A percentile compares a stretch with the other conserved stretches of the same genome.
Conservation (phyloP, 1,140 invertebrate genomes). For the Eupeodes corollae region DNA sequence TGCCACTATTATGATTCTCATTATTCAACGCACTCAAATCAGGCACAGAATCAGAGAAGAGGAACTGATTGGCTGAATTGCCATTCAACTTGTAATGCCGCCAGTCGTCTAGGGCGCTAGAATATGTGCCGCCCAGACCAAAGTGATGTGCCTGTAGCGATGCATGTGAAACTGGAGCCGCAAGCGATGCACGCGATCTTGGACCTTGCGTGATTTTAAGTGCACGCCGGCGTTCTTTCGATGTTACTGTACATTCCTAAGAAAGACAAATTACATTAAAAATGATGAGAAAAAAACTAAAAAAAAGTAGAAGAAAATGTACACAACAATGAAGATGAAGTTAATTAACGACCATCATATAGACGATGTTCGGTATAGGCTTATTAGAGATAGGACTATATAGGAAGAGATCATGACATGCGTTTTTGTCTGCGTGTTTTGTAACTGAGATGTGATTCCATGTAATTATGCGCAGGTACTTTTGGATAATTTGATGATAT, state of each 20-base stretch:
- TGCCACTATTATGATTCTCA: constrained; percentile 31
- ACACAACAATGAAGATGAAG: background rate
- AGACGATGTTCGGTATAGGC: no score
- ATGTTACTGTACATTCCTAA: constrained; percentile 47
- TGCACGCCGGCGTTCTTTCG: constrained; percentile 46
- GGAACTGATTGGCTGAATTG: constrained; percentile 30
- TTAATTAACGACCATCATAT: background rate
- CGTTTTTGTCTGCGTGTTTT: no score
- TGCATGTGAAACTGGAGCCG: constrained; percentile 33
- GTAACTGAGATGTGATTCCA: no score
- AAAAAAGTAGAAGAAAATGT: background rate
- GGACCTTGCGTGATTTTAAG: constrained; percentile 42
- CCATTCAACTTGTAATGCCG: constrained; percentile 29
- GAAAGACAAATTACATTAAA: background rate
- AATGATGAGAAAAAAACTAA: background rate
- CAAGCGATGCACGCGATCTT: constrained; percentile 30
- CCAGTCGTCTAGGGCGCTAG: constrained; percentile 40
- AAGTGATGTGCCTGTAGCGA: constrained; percentile 33
- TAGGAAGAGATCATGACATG: no score
- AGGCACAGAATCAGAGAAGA: constrained; percentile 34
- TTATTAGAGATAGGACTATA: no score
- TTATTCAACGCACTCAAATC: constrained; percentile 34
- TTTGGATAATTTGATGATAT: no score
- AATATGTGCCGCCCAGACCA: constrained; percentile 30
- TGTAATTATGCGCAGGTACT: no score